Conservation (phyloP, 2,797 vertebrate species). For the Ceyx erithaca region DNA sequence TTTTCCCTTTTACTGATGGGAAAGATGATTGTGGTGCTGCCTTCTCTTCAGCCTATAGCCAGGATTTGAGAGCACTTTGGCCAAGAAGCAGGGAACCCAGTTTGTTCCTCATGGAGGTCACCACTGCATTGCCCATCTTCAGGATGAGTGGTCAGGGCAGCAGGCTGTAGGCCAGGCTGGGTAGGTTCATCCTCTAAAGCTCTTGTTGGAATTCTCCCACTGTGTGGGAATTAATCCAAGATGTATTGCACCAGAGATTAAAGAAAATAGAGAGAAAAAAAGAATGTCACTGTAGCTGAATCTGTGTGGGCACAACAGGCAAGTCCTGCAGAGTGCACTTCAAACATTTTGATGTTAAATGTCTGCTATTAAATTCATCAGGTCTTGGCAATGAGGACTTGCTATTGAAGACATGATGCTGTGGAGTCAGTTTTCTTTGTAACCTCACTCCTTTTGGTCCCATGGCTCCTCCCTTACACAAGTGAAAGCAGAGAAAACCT, state of each 20-base stretch:
- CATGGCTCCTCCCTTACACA: neutral
- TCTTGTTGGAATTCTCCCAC: neutral
- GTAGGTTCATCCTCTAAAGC: neutral
- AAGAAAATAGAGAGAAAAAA: neutral
- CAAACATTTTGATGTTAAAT: neutral
- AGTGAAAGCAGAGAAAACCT: neutral
- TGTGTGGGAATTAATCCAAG: neutral
- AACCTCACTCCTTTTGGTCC: neutral
- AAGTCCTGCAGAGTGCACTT: neutral
- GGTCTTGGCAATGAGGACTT: neutral
- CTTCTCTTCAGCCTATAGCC: neutral
- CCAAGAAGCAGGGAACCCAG: neutral
- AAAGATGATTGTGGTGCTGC: neutral
- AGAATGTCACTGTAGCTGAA: neutral
- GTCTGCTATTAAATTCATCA: neutral
- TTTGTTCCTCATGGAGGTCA: neutral
- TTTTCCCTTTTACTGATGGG: neutral
- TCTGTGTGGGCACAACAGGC: neutral
- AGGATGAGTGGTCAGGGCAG: neutral
- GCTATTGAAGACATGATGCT: accelerated
- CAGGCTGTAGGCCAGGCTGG: accelerated
- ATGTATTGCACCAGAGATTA: neutral
- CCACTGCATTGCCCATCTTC: accelerated
- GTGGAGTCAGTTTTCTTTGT: neutral
- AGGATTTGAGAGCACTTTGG: neutral